phyloP scores from a whole-genome alignment of 1,140 invertebrate genomes.

The Pogonomyrmex barbatus region DNA sequence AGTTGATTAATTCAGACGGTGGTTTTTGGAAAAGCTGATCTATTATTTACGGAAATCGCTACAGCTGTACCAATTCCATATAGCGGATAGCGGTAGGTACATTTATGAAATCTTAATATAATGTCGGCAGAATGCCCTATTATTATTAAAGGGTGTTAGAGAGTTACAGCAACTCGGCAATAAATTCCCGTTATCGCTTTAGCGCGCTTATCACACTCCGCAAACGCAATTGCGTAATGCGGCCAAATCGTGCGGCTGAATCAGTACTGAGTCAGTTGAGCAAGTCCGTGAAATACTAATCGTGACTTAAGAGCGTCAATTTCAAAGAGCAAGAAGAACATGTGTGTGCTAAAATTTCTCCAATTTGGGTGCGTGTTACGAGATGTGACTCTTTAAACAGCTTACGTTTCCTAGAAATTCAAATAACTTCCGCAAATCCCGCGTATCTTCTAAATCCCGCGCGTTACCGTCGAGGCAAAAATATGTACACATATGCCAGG shows the following conservation, averaged over 20 bases:
- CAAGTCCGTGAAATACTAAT: not conserved
- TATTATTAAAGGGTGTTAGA: constrained; percentile 8
- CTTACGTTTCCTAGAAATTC: not conserved
- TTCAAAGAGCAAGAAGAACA: not conserved
- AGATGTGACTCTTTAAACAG: constrained; percentile 12
- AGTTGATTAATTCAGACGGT: not conserved
- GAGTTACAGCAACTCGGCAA: not conserved
- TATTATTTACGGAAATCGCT: not conserved
- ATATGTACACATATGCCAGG: not conserved
- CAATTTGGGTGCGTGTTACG: not conserved
- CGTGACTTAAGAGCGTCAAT: not conserved
- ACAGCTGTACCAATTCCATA: not conserved
- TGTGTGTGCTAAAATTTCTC: not conserved
- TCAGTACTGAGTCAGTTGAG: not conserved
- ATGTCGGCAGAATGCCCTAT: not conserved
- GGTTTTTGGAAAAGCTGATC: not conserved
- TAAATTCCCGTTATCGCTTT: constrained; percentile 7
- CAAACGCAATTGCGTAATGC: not conserved
- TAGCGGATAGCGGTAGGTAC: not conserved
- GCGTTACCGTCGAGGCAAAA: not conserved
- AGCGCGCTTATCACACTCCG: not conserved
- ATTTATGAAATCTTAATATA: constrained; percentile 23
- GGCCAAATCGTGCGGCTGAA: not conserved
- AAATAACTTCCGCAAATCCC: no score
- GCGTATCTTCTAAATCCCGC: not conserved